phyloP scores from a whole-genome alignment of 2,888 invertebrate genomes.

The Chalcosyrphus nemorum region DNA sequence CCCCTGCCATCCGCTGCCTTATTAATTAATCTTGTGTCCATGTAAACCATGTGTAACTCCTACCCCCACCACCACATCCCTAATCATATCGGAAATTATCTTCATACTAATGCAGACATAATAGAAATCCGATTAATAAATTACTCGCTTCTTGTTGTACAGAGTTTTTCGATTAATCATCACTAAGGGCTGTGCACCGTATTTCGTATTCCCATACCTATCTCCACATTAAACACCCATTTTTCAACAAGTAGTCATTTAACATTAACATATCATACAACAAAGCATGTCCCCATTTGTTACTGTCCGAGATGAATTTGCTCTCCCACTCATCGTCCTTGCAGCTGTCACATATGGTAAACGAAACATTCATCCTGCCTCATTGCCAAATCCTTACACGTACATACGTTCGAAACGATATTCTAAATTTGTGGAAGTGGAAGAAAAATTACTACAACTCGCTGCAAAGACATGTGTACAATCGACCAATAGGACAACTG shows the following conservation, averaged over 20 bases:
- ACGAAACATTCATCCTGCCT: conserved; percentile 4
- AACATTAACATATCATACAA: conserved; percentile 44
- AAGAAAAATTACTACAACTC: conserved; percentile 1
- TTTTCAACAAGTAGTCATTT: conserved; percentile 41
- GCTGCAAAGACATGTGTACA: conserved; percentile 10
- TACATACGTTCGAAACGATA: conserved; percentile 15
- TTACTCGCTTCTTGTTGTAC: not conserved
- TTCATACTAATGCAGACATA: not conserved
- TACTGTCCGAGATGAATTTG: conserved; percentile 31
- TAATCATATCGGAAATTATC: conserved; percentile 25
- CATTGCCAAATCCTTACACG: conserved; percentile 39
- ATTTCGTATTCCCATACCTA: not conserved
- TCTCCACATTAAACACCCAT: conserved; percentile 10
- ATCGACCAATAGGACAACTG: not conserved
- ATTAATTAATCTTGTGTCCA: not conserved
- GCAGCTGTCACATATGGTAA: conserved; percentile 42
- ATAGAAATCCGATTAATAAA: conserved; percentile 20
- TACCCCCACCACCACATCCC: not conserved
- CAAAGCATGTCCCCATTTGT: conserved; percentile 39
- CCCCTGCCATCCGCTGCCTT: not conserved
- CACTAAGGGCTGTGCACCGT: conserved; percentile 19
- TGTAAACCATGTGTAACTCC: not conserved
- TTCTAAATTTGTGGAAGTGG: not conserved
- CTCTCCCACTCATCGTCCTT: not conserved
- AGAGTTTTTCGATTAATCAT: conserved; percentile 50